Percentiles rank a stretch among this genome's conserved stretches.
Evolutionary conservation across 2,888 invertebrate species (phyloP).

Genomic region (Psococerastis gibbosa): DNA sequence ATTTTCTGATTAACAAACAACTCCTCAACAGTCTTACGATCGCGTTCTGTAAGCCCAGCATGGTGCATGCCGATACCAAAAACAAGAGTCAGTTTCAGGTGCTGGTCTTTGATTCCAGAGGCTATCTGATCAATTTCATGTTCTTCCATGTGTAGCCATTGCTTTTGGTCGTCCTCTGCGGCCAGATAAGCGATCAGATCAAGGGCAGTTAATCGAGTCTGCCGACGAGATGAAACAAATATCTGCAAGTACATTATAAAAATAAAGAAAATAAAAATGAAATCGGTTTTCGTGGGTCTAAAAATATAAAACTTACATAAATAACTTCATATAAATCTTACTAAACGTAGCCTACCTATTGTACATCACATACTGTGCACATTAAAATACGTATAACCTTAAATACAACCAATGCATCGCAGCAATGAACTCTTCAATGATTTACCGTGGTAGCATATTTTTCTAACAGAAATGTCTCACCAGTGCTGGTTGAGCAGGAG

Average conservation of each 20-base stretch:
- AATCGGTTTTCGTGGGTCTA: too few species aligned
- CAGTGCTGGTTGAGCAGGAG: slow-evolving; percentile 75
- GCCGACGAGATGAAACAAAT: slow-evolving; percentile 86
- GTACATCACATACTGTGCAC: too few species aligned
- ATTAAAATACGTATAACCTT: too few species aligned
- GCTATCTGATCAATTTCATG: slow-evolving; percentile 64
- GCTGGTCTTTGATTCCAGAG: slow-evolving; percentile 54
- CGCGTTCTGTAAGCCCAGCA: slow-evolving; percentile 86
- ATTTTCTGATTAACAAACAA: slow-evolving; percentile 89
- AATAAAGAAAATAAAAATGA: too few species aligned
- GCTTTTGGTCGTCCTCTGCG: slow-evolving; percentile 80
- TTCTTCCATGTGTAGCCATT: slow-evolving; percentile 81
- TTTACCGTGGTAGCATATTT: too few species aligned
- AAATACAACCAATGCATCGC: too few species aligned
- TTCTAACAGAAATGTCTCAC: slow-evolving; percentile 47
- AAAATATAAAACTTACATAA: too few species aligned
- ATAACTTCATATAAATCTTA: too few species aligned
- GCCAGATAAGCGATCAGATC: slow-evolving; percentile 85
- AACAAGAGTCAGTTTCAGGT: slow-evolving; percentile 78
- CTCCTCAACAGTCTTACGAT: slow-evolving; percentile 81
- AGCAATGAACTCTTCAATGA: too few species aligned
- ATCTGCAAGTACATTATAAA: not conserved
- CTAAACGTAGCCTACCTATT: too few species aligned
- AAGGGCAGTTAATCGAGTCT: slow-evolving; percentile 88
- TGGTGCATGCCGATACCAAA: slow-evolving; percentile 99